Evolutionary conservation across 2,888 invertebrate species (phyloP), one percentile per base, ranked within the genome.

Genomic region (Eudemis profundana): DNA sequence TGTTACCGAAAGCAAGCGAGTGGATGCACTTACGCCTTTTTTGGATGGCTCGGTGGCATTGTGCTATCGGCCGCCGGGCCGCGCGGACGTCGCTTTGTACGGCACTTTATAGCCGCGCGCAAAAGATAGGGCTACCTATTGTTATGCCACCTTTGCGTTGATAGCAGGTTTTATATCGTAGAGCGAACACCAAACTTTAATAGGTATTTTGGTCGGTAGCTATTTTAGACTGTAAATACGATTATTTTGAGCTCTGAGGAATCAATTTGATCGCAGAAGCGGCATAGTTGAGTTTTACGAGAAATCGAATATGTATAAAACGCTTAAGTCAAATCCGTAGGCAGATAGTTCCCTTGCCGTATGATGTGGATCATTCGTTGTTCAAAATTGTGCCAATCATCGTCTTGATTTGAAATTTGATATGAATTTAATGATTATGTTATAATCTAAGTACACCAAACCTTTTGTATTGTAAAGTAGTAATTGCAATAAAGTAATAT

Each of bases 1-100:
- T n/a, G n/a, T n/a, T n/a, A n/a, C n/a, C n/a, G n/a, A n/a, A n/a
- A n/a, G n/a, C n/a, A n/a, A n/a, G n/a, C n/a, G n/a, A n/a, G n/a
- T n/a, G n/a, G n/a, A n/a, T n/a, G n/a, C 12, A 19, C 17, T 29
- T 56, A 29, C n/a, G 0, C 15, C 10, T 3, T 56, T 44, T 56
- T 29, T 0, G n/a, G 8, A 54, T 2, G 40, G 8, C 5, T 17
- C 14, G 15, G 40, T 40, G 42, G 42, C 42, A 44, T 91, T 92
- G 92, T 92, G 86, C 80, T 90, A 89, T 89, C 90, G 89, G 89
- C 79, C 85, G 87, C 73, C 84, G 84, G 85, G 86, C 89, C 84
- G 85, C 79, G 81, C 83, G 90, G 91, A 88, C 91, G 86, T 82
- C 86, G 82, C 89, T 87, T 88, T 89, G 84, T 89, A 82, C 79